Evolutionary conservation across 2,113 vertebrate species (phyloP).

Genomic region (Carassius carassius): DNA sequence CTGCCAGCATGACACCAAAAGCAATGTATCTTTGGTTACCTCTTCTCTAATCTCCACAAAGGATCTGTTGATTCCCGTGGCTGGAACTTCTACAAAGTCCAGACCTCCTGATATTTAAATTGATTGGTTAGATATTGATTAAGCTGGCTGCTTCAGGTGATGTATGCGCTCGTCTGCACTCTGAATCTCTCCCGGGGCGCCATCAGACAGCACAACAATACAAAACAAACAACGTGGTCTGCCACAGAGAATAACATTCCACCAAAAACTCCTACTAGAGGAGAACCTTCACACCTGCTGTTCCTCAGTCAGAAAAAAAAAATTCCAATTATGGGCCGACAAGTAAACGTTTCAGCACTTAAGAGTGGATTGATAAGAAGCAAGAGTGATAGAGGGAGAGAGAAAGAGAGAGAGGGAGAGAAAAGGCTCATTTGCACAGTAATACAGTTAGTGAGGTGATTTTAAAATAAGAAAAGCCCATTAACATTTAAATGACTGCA

Average conservation of each 20-base stretch:
- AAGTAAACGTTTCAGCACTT: conserved; percentile 75
- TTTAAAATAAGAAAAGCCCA: conserved; percentile 73
- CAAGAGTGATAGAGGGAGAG: conserved; percentile 31
- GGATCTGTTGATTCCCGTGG: conserved; percentile 37
- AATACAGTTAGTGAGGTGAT: conserved; percentile 71
- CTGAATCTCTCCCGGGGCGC: conserved; percentile 14
- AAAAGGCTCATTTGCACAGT: conserved; percentile 79
- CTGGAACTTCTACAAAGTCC: conserved; percentile 30
- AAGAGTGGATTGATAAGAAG: conserved; percentile 68
- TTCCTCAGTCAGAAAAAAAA: conserved; percentile 60
- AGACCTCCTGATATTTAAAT: conserved; percentile 66
- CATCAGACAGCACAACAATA: conserved; percentile 17
- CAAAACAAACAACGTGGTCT: conserved; percentile 32
- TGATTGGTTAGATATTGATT: conserved; percentile 66
- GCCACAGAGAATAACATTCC: conserved; percentile 34
- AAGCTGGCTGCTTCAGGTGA: conserved; percentile 47
- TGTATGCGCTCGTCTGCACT: conserved; percentile 45
- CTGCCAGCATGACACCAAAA: conserved; percentile 33
- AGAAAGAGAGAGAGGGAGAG: conserved; percentile 41
- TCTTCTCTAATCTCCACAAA: conserved; percentile 19
- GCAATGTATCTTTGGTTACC: not conserved
- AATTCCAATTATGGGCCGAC: conserved; percentile 76
- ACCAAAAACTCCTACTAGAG: conserved; percentile 30
- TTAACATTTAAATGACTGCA: conserved; percentile 78
- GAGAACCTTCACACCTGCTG: conserved; percentile 29